Evolutionary conservation across 1,140 invertebrate genomes (phyloP).

Genomic region (Euwallacea fornicatus): DNA sequence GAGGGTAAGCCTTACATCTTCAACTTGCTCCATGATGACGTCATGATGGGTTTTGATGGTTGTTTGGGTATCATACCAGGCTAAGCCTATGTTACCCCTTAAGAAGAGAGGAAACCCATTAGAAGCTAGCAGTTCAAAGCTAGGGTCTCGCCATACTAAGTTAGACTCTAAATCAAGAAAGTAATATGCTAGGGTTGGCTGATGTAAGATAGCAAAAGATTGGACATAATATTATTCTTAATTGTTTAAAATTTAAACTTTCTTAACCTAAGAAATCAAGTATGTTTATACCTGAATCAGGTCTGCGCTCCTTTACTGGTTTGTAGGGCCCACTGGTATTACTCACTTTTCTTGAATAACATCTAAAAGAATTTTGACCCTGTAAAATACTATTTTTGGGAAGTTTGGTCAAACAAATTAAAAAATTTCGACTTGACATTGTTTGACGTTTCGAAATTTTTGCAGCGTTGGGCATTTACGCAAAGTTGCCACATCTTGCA

Average conservation of each 20-base stretch:
- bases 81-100: slow-evolving; percentile 68
- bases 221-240: background rate
- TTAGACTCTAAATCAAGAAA: slow-evolving; percentile 39
- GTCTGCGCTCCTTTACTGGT: slow-evolving; percentile 40
- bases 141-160: slow-evolving; percentile 54
- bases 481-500: no score
- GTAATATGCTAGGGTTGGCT: background rate
- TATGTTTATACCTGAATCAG: slow-evolving; percentile 39
- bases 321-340: slow-evolving; percentile 45
- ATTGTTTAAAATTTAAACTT: no score
- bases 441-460: slow-evolving; percentile 7
- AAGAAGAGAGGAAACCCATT: slow-evolving; percentile 68
- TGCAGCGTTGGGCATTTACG: no score
- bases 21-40: slow-evolving; percentile 49
- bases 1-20: slow-evolving; percentile 37
- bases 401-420: slow-evolving; percentile 33
- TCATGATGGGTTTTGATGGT: slow-evolving; percentile 51
- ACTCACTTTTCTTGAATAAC: slow-evolving; percentile 46
- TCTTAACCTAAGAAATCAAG: slow-evolving; percentile 9
- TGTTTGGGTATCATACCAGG: slow-evolving; percentile 60
- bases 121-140: slow-evolving; percentile 66
- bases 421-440: slow-evolving; percentile 35
- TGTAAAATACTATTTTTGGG: slow-evolving; percentile 22
- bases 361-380: slow-evolving; percentile 25
- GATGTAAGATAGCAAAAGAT: background rate